These are phyloP conservation scores for Atta colombica DNA, from an alignment of 1,140 invertebrate genomes.

Conservation along the genomic window DNA sequence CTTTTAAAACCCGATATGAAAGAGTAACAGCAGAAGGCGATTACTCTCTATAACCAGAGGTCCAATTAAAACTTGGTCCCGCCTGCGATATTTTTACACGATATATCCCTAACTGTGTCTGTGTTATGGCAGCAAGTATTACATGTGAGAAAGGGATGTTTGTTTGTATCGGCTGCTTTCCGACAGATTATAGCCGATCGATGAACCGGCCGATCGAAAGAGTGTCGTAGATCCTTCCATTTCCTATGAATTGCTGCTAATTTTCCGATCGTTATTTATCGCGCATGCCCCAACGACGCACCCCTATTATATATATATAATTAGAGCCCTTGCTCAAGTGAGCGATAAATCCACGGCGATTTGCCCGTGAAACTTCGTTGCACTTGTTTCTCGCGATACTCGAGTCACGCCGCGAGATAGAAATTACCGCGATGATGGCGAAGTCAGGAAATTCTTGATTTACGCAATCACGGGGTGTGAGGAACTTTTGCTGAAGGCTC, in stretches of 20 bases:
- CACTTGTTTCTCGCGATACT: slow-evolving; percentile 42
- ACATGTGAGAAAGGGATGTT: neutral
- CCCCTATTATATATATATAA: too few relatives aligned
- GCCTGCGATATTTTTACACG: neutral
- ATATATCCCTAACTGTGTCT: neutral
- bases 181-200: slow-evolving; percentile 28
- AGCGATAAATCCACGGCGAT: slow-evolving; percentile 57
- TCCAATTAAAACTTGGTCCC: slow-evolving; percentile 21
- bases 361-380: slow-evolving; percentile 31
- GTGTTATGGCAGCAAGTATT: neutral
- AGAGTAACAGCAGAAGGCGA: neutral
- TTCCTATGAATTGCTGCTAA: slow-evolving; percentile 55
- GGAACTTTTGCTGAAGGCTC: neutral
- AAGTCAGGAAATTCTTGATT: slow-evolving; percentile 34
- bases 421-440: slow-evolving; percentile 52
- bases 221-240: slow-evolving; percentile 22
- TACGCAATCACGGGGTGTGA: neutral
- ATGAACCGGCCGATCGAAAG: neutral
- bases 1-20: neutral
- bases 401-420: slow-evolving; percentile 50
- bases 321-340: slow-evolving; percentile 17
- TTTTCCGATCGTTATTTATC: slow-evolving; percentile 58
- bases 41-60: neutral
- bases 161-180: slow-evolving; percentile 15
- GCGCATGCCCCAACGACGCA: slow-evolving; percentile 22